These are phyloP conservation scores for Syrista parreyssii DNA, from an alignment of 2,888 invertebrate species.

Conservation along the genomic window DNA sequence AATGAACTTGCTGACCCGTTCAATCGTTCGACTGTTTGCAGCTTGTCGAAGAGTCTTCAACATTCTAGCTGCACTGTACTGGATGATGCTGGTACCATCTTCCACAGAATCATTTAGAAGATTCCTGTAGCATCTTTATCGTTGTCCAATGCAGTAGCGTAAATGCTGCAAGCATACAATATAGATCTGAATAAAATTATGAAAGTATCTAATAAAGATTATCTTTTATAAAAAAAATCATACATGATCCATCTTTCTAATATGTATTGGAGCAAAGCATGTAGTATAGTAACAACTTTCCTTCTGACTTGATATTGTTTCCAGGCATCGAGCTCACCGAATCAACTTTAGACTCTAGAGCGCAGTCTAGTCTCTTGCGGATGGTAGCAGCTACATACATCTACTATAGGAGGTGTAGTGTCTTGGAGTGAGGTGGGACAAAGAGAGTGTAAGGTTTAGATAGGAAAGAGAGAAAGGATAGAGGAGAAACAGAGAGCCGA, in stretches of 20 bases:
- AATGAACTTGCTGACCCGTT: conserved; percentile 41
- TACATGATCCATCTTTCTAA: not conserved
- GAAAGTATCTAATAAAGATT: not conserved
- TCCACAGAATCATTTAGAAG: not conserved
- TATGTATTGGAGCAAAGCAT: conserved; percentile 11
- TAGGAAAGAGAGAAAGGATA: conserved; percentile 1
- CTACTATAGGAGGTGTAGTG: not conserved
- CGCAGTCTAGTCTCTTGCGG: conserved; percentile 7
- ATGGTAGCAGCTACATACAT: not conserved
- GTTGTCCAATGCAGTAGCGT: not conserved
- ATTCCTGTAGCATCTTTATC: not conserved
- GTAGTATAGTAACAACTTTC: conserved; percentile 1
- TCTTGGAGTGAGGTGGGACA: not conserved
- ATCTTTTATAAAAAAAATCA: not conserved
- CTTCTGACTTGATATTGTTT: conserved; percentile 23
- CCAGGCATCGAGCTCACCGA: conserved; percentile 37
- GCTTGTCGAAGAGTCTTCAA: not conserved
- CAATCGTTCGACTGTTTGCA: not conserved
- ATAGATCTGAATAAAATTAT: not conserved
- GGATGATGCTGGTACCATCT: not conserved
- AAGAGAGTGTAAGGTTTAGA: not conserved
- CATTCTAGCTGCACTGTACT: not conserved
- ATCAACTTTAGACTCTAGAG: conserved; percentile 3
- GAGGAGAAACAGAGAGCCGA: conserved; percentile 9
- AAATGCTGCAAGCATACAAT: not conserved